Conservation (phyloP, 2,113 vertebrate genomes). For the Nettapus auritus region DNA sequence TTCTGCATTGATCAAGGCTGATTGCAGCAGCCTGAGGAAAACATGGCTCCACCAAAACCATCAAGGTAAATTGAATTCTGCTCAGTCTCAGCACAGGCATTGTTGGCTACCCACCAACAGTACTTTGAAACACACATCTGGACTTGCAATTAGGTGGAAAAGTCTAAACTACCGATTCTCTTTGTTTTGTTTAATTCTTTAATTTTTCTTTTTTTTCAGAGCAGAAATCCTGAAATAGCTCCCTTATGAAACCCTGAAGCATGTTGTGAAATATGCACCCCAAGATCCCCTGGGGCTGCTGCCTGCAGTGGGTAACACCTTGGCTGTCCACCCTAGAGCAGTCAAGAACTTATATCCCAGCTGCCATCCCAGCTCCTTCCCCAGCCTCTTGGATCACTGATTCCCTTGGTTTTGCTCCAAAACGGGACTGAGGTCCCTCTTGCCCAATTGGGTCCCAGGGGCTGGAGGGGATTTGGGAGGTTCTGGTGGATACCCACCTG, state of each 20-base stretch:
- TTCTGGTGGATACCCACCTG: background rate
- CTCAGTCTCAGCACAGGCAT: background rate
- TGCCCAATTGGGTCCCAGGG: background rate
- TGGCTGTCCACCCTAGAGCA: background rate
- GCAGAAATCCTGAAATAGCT: background rate
- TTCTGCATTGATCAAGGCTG: background rate
- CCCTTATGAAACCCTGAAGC: background rate
- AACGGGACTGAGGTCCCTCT: background rate
- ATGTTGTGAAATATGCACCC: rapidly evolving
- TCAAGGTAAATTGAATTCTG: background rate
- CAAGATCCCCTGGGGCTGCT: background rate
- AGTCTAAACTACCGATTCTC: background rate
- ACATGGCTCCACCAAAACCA: background rate
- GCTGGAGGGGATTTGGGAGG: background rate
- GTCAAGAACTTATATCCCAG: background rate
- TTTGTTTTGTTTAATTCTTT: background rate
- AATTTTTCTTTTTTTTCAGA: background rate
- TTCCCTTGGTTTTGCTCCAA: background rate
- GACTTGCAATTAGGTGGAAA: background rate
- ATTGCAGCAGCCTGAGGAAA: background rate
- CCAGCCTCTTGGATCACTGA: background rate
- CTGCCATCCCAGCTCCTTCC: background rate
- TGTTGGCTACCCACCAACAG: background rate
- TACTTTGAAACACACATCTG: background rate
- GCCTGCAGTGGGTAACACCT: background rate